Evolutionary conservation across 37 sponge, comb jelly and placozoan genomes (phyloP), one percentile per base, ranked within the genome.

Genomic region (Hexactinellida sp.): DNA sequence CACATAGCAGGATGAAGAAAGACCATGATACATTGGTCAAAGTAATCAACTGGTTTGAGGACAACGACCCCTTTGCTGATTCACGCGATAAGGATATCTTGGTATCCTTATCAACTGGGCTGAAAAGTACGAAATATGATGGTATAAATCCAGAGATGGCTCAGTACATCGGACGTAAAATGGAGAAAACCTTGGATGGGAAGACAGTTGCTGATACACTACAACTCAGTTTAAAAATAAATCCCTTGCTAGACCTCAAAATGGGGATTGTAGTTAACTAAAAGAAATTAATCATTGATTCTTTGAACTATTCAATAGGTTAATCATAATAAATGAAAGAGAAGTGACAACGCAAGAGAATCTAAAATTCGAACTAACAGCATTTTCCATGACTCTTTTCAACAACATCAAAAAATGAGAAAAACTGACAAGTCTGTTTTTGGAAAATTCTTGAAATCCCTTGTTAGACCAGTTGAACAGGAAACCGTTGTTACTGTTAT

Each of bases 31-130:
- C 52, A 47, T 47, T 47, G 16, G 52, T 47, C 82, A 88, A 85
- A 36, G 76, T 85, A 30, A 85, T 85, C n/a, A 82, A 88, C 38
- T 88, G 86, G 85, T 88, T 88, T 76, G 83, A 85, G 36, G 71
- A 47, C 52, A 47, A 47, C 52, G 52, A 47, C 52, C 52, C 52
- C n/a, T 19, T 47, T 47, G 16, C 52, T 47, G 52, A 47, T 19
- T 47, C 52, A 47, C 52, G 52, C 16, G 52, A 47, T 47, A 47
- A 47, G 52, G 52, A 47, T 47, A 47, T 16, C 16, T 47, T 47
- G 52, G 52, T 47, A 47, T 47, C 52, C 52, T 47, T 47, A 19
- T 47, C 52, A 47, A 16, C 52, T 9, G 52, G 52, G 52, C 16
- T 47, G 52, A 47, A 19, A 47, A 47, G 52, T 47, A 47, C 52